Conservation (phyloP, 2,888 invertebrate species). For the Ormyrus labotus region DNA sequence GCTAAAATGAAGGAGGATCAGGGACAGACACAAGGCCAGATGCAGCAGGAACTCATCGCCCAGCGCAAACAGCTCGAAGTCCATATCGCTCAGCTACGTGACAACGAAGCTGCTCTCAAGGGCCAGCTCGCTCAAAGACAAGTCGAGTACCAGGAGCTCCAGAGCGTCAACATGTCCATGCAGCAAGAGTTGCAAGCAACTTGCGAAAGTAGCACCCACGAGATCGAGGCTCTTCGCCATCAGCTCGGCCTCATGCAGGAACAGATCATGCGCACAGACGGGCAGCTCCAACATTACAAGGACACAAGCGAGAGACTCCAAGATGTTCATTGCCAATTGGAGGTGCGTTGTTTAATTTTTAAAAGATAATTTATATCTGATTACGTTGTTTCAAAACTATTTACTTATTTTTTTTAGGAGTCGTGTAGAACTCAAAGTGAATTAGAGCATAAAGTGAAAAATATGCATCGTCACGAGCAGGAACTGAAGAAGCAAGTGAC, state of each 20-base stretch:
- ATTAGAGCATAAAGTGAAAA: slow-evolving; percentile 77
- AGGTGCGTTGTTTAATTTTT: slow-evolving; percentile 65
- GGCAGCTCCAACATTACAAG: slow-evolving; percentile 73
- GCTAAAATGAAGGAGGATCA: slow-evolving; percentile 79
- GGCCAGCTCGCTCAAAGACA: slow-evolving; percentile 76
- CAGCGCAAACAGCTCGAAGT: slow-evolving; percentile 82
- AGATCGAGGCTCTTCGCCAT: slow-evolving; percentile 69
- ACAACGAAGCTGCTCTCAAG: slow-evolving; percentile 74
- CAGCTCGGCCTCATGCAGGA: slow-evolving; percentile 70
- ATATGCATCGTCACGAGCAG: slow-evolving; percentile 78
- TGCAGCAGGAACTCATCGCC: slow-evolving; percentile 78
- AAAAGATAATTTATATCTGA: background rate
- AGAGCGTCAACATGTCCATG: slow-evolving; percentile 66
- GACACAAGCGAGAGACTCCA: slow-evolving; percentile 78
- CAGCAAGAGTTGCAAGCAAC: slow-evolving; percentile 70
- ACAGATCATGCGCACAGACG: slow-evolving; percentile 70
- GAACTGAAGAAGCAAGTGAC: slow-evolving; percentile 77
- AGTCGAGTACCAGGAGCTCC: slow-evolving; percentile 76
- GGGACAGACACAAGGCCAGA: slow-evolving; percentile 73
- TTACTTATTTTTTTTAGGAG: slow-evolving; percentile 73
- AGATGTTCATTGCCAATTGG: slow-evolving; percentile 78
- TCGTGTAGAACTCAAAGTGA: slow-evolving; percentile 77
- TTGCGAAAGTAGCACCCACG: slow-evolving; percentile 68
- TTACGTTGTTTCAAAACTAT: background rate
- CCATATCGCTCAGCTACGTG: slow-evolving; percentile 81